phyloP scores from a whole-genome alignment of 2,888 invertebrate genomes.

The Drosophila prolongata region DNA sequence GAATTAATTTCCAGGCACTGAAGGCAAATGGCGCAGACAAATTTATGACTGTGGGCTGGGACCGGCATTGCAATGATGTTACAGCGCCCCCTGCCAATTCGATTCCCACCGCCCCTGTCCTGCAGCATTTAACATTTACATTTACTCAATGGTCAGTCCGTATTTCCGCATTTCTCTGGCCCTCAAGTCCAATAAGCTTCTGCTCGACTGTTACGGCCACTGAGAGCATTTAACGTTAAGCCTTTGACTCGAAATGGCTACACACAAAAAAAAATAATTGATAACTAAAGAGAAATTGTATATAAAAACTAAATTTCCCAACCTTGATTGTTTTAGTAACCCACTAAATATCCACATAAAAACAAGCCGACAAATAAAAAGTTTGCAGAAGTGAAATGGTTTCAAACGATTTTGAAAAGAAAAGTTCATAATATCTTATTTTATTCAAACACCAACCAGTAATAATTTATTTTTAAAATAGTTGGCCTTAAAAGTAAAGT shows the following conservation, averaged over 20 bases:
- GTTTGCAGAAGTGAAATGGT: no score
- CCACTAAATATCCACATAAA: no score
- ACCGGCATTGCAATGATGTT: conserved; percentile 26
- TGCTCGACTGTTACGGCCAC: conserved; percentile 14
- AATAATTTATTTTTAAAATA: no score
- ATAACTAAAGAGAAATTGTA: not conserved
- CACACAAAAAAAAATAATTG: no score
- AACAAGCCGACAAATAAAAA: no score
- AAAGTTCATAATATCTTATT: no score
- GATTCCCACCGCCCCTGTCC: conserved; percentile 2
- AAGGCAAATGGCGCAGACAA: conserved; percentile 70
- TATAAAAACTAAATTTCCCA: no score
- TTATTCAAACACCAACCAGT: no score
- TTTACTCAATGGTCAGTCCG: conserved; percentile 25
- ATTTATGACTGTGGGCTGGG: conserved; percentile 60
- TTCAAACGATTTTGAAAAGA: no score
- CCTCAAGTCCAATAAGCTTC: conserved; percentile 9
- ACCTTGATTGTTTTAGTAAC: no score
- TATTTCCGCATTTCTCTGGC: not conserved
- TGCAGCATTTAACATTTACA: conserved; percentile 14
- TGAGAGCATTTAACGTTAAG: conserved; percentile 20
- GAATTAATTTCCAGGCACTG: conserved; percentile 67
- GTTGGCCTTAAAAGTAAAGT: no score
- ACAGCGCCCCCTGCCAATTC: not conserved
- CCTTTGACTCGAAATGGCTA: conserved; percentile 6